phyloP scores from a whole-genome alignment of 2,888 invertebrate species.

The Meganola albula region DNA sequence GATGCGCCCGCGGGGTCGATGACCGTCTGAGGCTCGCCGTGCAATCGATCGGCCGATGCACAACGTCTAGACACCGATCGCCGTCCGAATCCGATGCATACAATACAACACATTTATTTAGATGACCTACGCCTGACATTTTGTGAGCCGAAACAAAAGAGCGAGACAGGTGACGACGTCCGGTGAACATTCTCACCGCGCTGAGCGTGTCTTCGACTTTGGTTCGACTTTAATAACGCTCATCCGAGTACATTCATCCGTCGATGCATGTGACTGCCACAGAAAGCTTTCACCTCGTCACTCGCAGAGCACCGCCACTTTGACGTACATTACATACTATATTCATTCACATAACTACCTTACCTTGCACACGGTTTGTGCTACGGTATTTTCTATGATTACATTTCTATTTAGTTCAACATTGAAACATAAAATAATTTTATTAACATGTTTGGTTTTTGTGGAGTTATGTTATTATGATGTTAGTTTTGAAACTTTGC shows the following conservation, averaged over 20 bases:
- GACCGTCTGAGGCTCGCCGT: conserved; percentile 73
- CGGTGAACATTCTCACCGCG: conserved; percentile 52
- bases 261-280: conserved; percentile 33
- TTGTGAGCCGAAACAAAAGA: conserved; percentile 73
- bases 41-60: conserved; percentile 75
- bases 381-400: conserved; percentile 31
- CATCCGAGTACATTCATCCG: conserved; percentile 42
- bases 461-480: no score
- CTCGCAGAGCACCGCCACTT: conserved; percentile 42
- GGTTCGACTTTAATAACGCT: conserved; percentile 67
- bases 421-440: neutral
- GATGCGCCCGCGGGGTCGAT: conserved; percentile 74
- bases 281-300: conserved; percentile 66
- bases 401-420: conserved; percentile 9
- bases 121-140: conserved; percentile 75
- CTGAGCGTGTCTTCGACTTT: conserved; percentile 38
- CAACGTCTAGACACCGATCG: conserved; percentile 73
- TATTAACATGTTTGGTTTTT: no score
- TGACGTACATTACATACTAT: conserved; percentile 44
- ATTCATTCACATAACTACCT: conserved; percentile 37
- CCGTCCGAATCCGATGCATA: conserved; percentile 64
- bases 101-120: conserved; percentile 68
- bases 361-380: conserved; percentile 42
- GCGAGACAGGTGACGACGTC: conserved; percentile 68
- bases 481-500: no score